phyloP scores from a whole-genome alignment of 2,797 vertebrate genomes.

The Knipowitschia caucasica region DNA sequence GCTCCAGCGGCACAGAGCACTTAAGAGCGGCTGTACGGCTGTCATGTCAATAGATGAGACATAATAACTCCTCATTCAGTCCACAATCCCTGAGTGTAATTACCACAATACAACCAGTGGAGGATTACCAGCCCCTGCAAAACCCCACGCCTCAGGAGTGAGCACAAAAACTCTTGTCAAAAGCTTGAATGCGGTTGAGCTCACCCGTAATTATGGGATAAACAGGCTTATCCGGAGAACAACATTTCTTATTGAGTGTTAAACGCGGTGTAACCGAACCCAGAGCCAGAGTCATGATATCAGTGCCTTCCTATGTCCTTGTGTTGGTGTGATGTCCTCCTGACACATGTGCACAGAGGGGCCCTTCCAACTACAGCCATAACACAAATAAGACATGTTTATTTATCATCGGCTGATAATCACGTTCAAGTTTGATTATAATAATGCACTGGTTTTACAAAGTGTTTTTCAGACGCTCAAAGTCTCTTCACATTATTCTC shows the following conservation, averaged over 20 bases:
- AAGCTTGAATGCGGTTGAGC: conserved; percentile 62
- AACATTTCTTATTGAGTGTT: conserved; percentile 49
- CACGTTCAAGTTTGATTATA: too few relatives aligned
- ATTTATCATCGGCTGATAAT: too few relatives aligned
- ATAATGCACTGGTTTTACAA: too few relatives aligned
- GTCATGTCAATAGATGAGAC: conserved; percentile 53
- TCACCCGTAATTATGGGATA: conserved; percentile 72
- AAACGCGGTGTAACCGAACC: conserved; percentile 54
- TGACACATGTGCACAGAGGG: too few relatives aligned
- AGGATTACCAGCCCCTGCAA: conserved; percentile 55
- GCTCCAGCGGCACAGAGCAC: conserved; percentile 52
- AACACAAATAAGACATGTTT: conserved; percentile 5
- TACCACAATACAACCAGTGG: conserved; percentile 49
- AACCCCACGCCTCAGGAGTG: conserved; percentile 43
- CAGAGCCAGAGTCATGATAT: conserved; percentile 31
- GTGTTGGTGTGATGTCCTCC: too few relatives aligned
- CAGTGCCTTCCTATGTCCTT: too few relatives aligned
- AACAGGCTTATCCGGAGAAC: conserved; percentile 70
- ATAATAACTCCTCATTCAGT: conserved; percentile 50
- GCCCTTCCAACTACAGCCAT: too few relatives aligned
- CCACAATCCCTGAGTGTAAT: conserved; percentile 54
- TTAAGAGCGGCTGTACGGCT: conserved; percentile 38
- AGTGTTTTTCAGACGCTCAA: too few relatives aligned
- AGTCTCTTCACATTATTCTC: too few relatives aligned
- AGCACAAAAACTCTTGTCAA: conserved; percentile 58